Base-by-base conservation (phyloP, 2,888 invertebrate species). In the Helicoverpa assulta region DNA sequence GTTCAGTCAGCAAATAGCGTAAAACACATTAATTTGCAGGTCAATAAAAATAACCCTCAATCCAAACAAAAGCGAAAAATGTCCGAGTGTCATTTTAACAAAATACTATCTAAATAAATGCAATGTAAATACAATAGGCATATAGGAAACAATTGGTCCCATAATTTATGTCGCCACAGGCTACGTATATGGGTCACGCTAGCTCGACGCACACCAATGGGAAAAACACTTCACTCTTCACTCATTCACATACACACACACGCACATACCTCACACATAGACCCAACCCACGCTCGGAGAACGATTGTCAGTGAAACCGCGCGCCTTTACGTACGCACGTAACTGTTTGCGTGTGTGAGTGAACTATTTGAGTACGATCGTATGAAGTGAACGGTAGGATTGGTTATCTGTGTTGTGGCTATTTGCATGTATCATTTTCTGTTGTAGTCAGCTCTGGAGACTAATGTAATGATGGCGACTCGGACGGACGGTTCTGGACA, bases 121-220 rank as follows among this genome's bases (percentile, higher is more conserved):
- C 88, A 86, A 83, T 85, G 79, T 83, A 86, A 84, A 86, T 78
- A 87, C 90, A 90, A 92, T 90, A 86, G 89, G 79, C 80, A 76
- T 88, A 91, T 90, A 90, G 90, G 89, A 94, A 94, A 93, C 93
- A 94, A 94, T 93, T 93, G 93, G 85, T 85, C 80, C 73, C 70
- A 88, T 91, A 92, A 93, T 93, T 93, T 93, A 94, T 91, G 90
- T 87, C 76, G 73, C 91, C 90, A 86, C 91, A 88, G 33, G 66
- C 64, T 65, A 55, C 86, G 81, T 84, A 86, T 88, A 87, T 88
- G 87, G 91, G 90, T 86, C 88, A 85, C 81, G 77, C 71, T 75
- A 76, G 52, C 71, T 73, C 73, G 67, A 72, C 82, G 54, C 59
- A 74, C 64, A 83, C 69, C 68, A 66, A 56, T 56, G 58, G 26